Evolutionary conservation across 2,888 invertebrate genomes (phyloP).

Genomic region (Chorisops tibialis): DNA sequence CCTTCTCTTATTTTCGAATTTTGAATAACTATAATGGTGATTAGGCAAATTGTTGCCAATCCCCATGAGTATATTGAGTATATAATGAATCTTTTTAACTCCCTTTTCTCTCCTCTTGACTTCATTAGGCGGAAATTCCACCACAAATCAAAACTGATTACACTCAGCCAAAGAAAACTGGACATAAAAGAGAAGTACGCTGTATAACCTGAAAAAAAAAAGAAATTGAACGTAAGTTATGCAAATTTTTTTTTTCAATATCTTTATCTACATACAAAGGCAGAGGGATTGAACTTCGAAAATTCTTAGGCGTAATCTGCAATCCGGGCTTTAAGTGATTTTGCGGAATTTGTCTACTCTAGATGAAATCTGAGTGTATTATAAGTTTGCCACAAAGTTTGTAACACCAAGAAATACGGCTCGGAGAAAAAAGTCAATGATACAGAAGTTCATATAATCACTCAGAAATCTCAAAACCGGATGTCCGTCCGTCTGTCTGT

Average conservation of each 20-base stretch:
- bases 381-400: no score
- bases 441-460: no score
- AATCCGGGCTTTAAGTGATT: not conserved
- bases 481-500: no score
- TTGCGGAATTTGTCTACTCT: no score
- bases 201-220: constrained; percentile 56
- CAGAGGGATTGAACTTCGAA: no score
- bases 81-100: constrained; percentile 43
- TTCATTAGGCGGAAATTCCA: constrained; percentile 49
- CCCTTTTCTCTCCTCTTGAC: constrained; percentile 10
- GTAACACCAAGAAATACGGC: no score
- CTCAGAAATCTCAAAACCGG: no score
- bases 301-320: not conserved
- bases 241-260: no score
- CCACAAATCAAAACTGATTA: constrained; percentile 85
- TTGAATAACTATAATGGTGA: constrained; percentile 44
- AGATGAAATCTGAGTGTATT: no score
- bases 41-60: constrained; percentile 40
- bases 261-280: no score
- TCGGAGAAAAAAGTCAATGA: no score
- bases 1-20: constrained; percentile 37
- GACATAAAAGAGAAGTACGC: constrained; percentile 74
- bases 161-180: constrained; percentile 82
- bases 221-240: no score
- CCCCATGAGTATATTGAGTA: constrained; percentile 51